A percentile compares a stretch with the other conserved stretches of the same genome.
Evolutionary conservation across 37 sponge, comb jelly and placozoan species (phyloP).

Genomic region (Cliona cf. orientalis): DNA sequence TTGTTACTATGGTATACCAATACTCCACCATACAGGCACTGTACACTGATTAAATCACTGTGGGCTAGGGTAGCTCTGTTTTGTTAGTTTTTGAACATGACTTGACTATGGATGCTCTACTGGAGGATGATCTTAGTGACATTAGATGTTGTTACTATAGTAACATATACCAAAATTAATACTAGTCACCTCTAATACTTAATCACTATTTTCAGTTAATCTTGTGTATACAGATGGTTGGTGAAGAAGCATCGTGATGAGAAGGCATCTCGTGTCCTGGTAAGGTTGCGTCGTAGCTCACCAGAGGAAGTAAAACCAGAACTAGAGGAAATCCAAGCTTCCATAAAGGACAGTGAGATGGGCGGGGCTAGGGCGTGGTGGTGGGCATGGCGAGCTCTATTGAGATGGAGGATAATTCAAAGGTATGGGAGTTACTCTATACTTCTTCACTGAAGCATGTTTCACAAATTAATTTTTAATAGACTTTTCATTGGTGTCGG

Average conservation of each 20-base stretch:
- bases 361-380: neutral
- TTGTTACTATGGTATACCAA: no score
- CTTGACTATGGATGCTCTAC: no score
- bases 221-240: constrained; percentile 29
- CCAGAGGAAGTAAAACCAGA: constrained; percentile 7
- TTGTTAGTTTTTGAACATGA: no score
- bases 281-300: neutral
- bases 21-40: no score
- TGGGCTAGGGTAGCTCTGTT: no score
- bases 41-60: no score
- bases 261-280: constrained; percentile 10
- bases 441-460: neutral
- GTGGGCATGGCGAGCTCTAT: neutral
- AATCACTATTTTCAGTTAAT: neutral
- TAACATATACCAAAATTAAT: no score
- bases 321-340: constrained; percentile 9
- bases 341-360: neutral
- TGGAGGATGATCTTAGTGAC: no score
- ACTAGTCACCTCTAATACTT: no score
- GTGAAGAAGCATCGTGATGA: constrained; percentile 36
- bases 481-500: constrained; percentile 62
- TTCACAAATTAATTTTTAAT: neutral
- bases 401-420: constrained; percentile 5
- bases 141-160: no score
- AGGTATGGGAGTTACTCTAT: constrained; percentile 17